phyloP scores from a whole-genome alignment of 2,797 vertebrate species.

The Galaxias olidus region DNA sequence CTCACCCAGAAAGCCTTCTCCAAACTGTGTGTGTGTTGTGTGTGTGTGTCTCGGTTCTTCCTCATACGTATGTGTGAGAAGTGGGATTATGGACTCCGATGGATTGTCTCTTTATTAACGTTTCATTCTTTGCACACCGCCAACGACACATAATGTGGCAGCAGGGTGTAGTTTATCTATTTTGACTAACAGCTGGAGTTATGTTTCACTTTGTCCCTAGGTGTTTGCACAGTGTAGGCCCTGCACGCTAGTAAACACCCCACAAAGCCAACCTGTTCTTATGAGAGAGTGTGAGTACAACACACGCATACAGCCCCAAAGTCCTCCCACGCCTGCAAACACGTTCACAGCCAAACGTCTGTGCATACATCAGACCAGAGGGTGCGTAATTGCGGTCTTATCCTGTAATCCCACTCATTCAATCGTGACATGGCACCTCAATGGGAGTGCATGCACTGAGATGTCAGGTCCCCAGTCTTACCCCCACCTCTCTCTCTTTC shows the following conservation, averaged over 20 bases:
- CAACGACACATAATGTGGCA: too few species aligned
- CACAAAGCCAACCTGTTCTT: slow-evolving; percentile 18
- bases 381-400: neutral
- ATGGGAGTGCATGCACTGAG: slow-evolving; percentile 10
- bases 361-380: slow-evolving; percentile 6
- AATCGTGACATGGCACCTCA: slow-evolving; percentile 4
- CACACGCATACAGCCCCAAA: neutral
- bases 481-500: slow-evolving; percentile 10
- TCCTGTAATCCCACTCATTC: slow-evolving; percentile 8
- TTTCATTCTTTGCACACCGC: neutral
- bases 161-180: too few species aligned
- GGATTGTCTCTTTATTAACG: too few species aligned
- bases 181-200: neutral
- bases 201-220: neutral
- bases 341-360: slow-evolving; percentile 17
- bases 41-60: neutral
- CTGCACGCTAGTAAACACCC: slow-evolving; percentile 10
- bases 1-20: slow-evolving; percentile 35
- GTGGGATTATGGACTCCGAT: too few species aligned
- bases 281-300: slow-evolving; percentile 27
- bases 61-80: neutral
- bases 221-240: slow-evolving; percentile 13
- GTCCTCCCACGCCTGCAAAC: slow-evolving; percentile 17
- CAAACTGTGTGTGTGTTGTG: slow-evolving; percentile 3
- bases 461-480: slow-evolving; percentile 16